phyloP scores from a whole-genome alignment of 2,797 vertebrate genomes.

The Peromyscus attwateri region DNA sequence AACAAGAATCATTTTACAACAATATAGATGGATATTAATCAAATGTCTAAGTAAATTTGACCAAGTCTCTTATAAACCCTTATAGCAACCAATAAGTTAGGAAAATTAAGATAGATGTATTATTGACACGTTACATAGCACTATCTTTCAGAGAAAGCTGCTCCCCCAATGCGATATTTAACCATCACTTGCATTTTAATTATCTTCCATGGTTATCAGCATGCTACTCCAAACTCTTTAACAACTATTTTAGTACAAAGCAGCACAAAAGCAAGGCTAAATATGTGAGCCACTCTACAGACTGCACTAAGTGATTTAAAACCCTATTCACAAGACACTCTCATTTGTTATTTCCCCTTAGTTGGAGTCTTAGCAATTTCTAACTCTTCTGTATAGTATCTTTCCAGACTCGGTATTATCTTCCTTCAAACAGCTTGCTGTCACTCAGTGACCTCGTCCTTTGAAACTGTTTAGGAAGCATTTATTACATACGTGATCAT shows the following conservation, averaged over 20 bases:
- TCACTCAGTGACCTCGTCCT: neutral
- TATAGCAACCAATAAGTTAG: neutral
- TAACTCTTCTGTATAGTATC: neutral
- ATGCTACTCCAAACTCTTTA: neutral
- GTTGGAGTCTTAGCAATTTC: neutral
- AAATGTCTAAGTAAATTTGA: neutral
- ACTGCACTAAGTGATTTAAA: too few species aligned
- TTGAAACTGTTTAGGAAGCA: neutral
- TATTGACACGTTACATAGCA: neutral
- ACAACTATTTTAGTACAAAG: neutral
- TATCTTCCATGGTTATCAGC: neutral
- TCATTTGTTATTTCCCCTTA: neutral
- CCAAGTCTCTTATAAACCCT: neutral
- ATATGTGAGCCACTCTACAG: neutral
- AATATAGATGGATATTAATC: neutral
- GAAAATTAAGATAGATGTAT: neutral
- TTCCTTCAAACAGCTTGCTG: neutral
- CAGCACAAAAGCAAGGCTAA: neutral
- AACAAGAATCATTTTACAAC: neutral
- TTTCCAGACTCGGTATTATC: neutral
- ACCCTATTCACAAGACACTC: neutral
- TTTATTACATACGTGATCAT: neutral
- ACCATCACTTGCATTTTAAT: neutral
- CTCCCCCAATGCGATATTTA: neutral
- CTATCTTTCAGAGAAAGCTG: neutral